Evolutionary conservation across 2,888 invertebrate genomes (phyloP).

Genomic region (Stratiomys singularior): DNA sequence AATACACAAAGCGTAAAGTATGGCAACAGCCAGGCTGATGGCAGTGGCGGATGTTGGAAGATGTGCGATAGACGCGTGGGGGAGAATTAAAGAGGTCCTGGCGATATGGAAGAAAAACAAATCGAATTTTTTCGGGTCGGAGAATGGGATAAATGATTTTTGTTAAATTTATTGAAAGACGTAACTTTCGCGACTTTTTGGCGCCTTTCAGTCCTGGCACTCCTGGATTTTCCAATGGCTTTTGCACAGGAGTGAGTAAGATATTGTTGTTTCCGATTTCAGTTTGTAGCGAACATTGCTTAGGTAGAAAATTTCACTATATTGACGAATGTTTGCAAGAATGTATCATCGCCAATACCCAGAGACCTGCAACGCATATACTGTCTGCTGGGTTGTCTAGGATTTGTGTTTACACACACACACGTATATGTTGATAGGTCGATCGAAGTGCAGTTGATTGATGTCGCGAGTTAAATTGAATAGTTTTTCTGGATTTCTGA

Average conservation of each 20-base stretch:
- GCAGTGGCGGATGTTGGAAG: background rate
- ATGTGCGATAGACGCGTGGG: background rate
- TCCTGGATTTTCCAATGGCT: slow-evolving; percentile 24
- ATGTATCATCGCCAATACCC: background rate
- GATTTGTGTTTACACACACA: slow-evolving; percentile 24
- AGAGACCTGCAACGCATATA: background rate
- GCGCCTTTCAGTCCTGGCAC: slow-evolving; percentile 48
- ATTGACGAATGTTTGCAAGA: slow-evolving; percentile 23
- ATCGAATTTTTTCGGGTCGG: slow-evolving; percentile 51
- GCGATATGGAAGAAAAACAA: slow-evolving; percentile 51
- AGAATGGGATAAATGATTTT: slow-evolving; percentile 52
- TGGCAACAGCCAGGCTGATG: slow-evolving; percentile 14
- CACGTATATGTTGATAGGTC: background rate
- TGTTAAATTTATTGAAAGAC: slow-evolving; percentile 53
- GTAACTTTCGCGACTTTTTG: slow-evolving; percentile 53
- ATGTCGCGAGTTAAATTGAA: slow-evolving; percentile 41
- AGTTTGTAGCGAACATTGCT: background rate
- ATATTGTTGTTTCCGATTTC: background rate
- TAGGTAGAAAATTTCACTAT: slow-evolving; percentile 22
- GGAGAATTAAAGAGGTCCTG: slow-evolving; percentile 1
- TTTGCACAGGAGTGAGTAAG: slow-evolving; percentile 24
- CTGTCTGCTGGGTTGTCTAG: background rate
- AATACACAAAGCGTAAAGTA: slow-evolving; percentile 32
- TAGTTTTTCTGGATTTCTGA: slow-evolving; percentile 38
- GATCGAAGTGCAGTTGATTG: slow-evolving; percentile 25